phyloP scores from a whole-genome alignment of 2,113 vertebrate genomes.

The Arvicanthis niloticus region DNA sequence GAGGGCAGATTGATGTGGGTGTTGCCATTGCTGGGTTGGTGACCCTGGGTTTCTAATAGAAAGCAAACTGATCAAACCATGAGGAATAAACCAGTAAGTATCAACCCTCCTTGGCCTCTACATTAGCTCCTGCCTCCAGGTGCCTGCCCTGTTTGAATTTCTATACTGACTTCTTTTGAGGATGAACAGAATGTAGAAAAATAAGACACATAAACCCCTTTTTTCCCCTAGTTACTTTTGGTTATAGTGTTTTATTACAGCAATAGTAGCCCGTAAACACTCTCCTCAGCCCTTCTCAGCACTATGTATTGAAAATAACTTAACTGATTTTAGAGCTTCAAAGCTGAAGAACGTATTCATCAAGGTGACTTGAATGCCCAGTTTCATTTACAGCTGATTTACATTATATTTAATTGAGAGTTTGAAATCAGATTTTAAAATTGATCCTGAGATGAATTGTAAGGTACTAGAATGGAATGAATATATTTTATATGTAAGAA shows the following conservation, averaged over 20 bases:
- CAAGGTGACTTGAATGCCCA: neutral
- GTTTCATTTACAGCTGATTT: neutral
- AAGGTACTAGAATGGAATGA: neutral
- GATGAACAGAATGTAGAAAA: neutral
- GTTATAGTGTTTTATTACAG: neutral
- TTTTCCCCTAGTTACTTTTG: neutral
- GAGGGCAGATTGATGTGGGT: no score
- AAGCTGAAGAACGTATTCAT: neutral
- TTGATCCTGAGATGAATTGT: neutral
- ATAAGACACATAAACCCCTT: neutral
- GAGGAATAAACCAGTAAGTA: neutral
- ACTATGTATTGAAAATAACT: neutral
- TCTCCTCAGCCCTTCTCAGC: neutral
- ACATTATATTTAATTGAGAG: neutral
- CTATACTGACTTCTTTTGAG: no score
- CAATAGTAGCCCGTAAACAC: neutral
- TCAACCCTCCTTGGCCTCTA: neutral
- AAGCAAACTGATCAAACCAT: neutral
- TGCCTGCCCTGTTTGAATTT: neutral
- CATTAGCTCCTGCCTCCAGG: neutral
- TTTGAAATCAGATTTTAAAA: neutral
- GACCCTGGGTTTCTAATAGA: neutral
- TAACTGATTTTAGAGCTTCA: neutral
- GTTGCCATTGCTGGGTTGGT: neutral
- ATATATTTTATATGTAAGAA: neutral